Evolutionary conservation across 2,888 invertebrate genomes (phyloP).

Genomic region (Harpalus rufipes): DNA sequence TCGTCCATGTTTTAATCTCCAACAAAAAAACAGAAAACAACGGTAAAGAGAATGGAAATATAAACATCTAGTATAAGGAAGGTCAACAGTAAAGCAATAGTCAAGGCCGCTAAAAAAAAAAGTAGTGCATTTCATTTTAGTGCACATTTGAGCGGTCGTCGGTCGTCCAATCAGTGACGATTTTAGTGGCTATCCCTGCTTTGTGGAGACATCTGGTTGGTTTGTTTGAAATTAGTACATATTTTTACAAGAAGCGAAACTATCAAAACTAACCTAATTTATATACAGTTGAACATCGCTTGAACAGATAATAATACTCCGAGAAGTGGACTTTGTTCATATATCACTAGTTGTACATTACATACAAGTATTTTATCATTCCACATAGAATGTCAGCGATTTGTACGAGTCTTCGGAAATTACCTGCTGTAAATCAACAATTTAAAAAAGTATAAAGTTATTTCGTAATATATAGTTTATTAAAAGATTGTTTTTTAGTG

Average conservation of each 20-base stretch:
- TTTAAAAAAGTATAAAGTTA: constrained; percentile 68
- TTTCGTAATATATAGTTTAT: constrained; percentile 60
- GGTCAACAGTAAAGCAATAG: too few relatives aligned
- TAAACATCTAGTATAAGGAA: too few relatives aligned
- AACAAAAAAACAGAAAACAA: too few relatives aligned
- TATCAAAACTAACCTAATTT: constrained; percentile 9
- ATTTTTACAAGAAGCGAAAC: constrained; percentile 1
- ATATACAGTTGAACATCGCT: neutral
- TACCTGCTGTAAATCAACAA: constrained; percentile 69
- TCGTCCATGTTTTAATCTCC: too few relatives aligned
- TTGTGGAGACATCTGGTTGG: constrained; percentile 7
- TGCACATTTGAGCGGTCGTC: too few relatives aligned
- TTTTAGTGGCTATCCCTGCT: too few relatives aligned
- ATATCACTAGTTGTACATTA: neutral
- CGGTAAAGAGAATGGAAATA: too few relatives aligned
- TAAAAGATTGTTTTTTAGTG: constrained; percentile 70
- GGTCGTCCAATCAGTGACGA: too few relatives aligned
- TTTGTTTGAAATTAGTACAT: neutral
- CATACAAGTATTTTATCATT: constrained; percentile 42
- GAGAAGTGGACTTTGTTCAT: constrained; percentile 50
- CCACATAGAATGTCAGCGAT: constrained; percentile 71
- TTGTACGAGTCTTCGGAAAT: constrained; percentile 71
- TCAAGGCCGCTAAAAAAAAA: too few relatives aligned
- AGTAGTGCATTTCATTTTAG: too few relatives aligned
- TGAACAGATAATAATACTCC: too few relatives aligned